phyloP scores from a whole-genome alignment of 2,113 vertebrate genomes.

The Amphiprion ocellaris region DNA sequence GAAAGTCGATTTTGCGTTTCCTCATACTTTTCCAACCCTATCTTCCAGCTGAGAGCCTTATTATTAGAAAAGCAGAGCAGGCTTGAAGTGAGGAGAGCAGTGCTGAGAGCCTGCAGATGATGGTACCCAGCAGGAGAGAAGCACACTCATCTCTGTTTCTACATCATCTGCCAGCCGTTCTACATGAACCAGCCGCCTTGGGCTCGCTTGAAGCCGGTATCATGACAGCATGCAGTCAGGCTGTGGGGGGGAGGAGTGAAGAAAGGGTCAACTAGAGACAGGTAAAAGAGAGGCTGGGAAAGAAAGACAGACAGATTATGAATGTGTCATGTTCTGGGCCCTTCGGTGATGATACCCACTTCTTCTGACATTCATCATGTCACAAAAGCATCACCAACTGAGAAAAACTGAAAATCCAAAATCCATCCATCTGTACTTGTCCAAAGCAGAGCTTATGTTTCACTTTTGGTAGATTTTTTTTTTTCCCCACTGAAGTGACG shows the following conservation, averaged over 20 bases:
- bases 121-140: conserved; percentile 52
- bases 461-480: too few relatives aligned
- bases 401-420: too few relatives aligned
- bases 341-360: conserved; percentile 27
- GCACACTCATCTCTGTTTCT: conserved; percentile 45
- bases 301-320: conserved; percentile 8
- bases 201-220: conserved; percentile 9
- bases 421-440: too few relatives aligned
- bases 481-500: too few relatives aligned
- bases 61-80: conserved; percentile 40
- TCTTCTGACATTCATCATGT: conserved; percentile 30
- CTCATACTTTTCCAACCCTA: conserved; percentile 21
- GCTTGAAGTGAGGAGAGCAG: conserved; percentile 19
- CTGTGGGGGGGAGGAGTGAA: neutral
- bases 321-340: conserved; percentile 3
- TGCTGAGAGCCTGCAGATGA: conserved; percentile 34
- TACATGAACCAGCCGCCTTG: conserved; percentile 30
- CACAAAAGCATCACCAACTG: neutral
- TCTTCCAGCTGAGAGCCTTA: conserved; percentile 36
- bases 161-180: conserved; percentile 25
- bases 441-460: too few relatives aligned
- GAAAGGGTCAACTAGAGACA: conserved; percentile 20
- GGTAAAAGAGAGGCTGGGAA: neutral
- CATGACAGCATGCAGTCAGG: conserved; percentile 24
- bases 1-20: conserved; percentile 16